Conservation (phyloP, 2,797 vertebrate genomes). For the Parauchenoglanis punctatus region DNA sequence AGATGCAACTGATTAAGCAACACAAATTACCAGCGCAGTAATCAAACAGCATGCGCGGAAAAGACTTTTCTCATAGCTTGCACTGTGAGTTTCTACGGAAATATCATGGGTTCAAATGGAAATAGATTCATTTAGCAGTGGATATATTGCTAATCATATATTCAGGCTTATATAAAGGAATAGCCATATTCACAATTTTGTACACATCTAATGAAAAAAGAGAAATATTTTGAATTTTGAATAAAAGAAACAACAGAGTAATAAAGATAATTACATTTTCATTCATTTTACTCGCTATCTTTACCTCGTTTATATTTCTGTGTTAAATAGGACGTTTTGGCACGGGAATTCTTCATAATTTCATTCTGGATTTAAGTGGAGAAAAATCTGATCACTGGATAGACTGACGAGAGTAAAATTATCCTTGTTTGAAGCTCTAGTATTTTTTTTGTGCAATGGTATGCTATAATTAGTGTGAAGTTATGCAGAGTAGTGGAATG, state of each 20-base stretch:
- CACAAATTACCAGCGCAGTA: constrained; percentile 57
- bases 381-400: not conserved
- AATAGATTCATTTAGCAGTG: not conserved
- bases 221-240: not conserved
- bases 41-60: constrained; percentile 13
- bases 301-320: not conserved
- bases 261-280: not conserved
- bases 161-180: not conserved
- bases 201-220: not conserved
- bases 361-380: not conserved
- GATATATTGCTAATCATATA: not conserved
- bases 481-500: not conserved
- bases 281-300: not conserved
- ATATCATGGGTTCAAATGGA: not conserved
- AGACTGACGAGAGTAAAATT: not conserved
- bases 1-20: constrained; percentile 75
- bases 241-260: not conserved
- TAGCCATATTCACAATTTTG: not conserved
- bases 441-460: not conserved
- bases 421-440: not conserved
- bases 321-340: not conserved
- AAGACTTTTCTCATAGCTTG: constrained; percentile 28
- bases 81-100: not conserved
- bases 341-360: not conserved
- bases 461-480: not conserved